These are phyloP conservation scores for Rapana venosa DNA, from an alignment of 2,888 invertebrate genomes.

Conservation along the genomic window DNA sequence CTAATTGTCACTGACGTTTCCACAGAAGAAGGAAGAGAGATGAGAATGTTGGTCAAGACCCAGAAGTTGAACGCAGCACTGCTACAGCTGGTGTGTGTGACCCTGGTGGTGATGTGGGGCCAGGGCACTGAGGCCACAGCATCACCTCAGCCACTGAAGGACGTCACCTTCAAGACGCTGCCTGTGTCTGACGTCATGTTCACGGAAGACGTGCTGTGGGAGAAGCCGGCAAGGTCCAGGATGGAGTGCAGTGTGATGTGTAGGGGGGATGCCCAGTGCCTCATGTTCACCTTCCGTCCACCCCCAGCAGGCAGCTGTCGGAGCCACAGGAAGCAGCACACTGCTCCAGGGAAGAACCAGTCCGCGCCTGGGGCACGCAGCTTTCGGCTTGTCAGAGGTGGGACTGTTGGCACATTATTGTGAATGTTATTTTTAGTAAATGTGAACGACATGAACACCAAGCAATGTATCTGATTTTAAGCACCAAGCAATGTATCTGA, in stretches of 20 bases:
- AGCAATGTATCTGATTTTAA: too few relatives aligned
- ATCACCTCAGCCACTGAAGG: not conserved
- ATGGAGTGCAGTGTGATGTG: not conserved
- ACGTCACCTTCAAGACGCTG: not conserved
- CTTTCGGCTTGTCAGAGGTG: not conserved
- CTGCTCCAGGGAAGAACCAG: not conserved
- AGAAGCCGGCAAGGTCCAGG: not conserved
- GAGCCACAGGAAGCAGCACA: not conserved
- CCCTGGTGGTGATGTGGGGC: not conserved
- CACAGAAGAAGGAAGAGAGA: too few relatives aligned
- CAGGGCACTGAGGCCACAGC: not conserved
- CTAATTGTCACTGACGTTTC: too few relatives aligned
- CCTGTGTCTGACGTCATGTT: not conserved
- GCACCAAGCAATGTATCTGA: too few relatives aligned
- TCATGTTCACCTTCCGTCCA: not conserved
- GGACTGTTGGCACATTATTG: too few relatives aligned
- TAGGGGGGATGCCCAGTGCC: not conserved
- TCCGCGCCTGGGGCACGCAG: not conserved
- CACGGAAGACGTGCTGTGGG: constrained; percentile 15
- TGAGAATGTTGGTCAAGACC: too few relatives aligned
- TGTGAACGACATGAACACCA: too few relatives aligned
- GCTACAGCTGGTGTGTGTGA: not conserved
- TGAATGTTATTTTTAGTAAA: too few relatives aligned
- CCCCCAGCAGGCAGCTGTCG: not conserved
- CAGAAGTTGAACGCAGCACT: too few relatives aligned